Evolutionary conservation across 2,113 vertebrate genomes (phyloP).

Genomic region (Capreolus pygargus): DNA sequence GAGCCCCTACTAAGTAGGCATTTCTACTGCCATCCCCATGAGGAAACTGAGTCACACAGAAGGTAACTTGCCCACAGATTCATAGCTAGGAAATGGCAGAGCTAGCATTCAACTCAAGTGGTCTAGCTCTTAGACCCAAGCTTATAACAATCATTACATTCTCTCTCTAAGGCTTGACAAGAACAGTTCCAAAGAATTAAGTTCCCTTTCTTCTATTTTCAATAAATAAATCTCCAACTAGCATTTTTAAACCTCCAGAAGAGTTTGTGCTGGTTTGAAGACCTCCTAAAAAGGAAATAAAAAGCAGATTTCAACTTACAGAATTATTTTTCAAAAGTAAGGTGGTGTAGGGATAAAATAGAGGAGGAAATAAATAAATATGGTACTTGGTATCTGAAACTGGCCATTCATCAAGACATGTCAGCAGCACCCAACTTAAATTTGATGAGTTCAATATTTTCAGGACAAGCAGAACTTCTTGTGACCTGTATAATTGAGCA

Average conservation of each 20-base stretch:
- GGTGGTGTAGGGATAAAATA: not conserved
- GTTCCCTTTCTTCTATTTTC: not conserved
- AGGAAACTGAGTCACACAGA: not conserved
- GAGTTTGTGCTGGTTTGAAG: not conserved
- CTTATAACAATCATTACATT: not conserved
- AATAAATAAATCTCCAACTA: not conserved
- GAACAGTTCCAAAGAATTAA: not conserved
- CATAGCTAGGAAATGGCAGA: not conserved
- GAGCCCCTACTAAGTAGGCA: not conserved
- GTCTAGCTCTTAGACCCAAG: not conserved
- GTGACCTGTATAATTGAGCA: constrained; percentile 73
- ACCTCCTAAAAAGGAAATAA: constrained; percentile 16
- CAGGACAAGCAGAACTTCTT: constrained; percentile 59
- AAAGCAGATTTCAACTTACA: constrained; percentile 23
- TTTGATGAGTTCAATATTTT: constrained; percentile 70
- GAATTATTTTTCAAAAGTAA: constrained; percentile 42
- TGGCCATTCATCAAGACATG: constrained; percentile 51
- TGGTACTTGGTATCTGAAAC: constrained; percentile 2
- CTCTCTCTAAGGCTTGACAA: not conserved
- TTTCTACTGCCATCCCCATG: not conserved
- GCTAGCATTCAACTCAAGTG: not conserved
- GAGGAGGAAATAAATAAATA: constrained; percentile 44
- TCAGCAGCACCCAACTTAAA: constrained; percentile 42
- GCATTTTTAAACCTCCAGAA: constrained; percentile 14
- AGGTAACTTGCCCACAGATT: not conserved